A percentile compares a stretch with the other conserved stretches of the same genome.
These are phyloP conservation scores for Rhinoraja longicauda DNA, from an alignment of 2,797 vertebrate species.

Conservation along the genomic window DNA sequence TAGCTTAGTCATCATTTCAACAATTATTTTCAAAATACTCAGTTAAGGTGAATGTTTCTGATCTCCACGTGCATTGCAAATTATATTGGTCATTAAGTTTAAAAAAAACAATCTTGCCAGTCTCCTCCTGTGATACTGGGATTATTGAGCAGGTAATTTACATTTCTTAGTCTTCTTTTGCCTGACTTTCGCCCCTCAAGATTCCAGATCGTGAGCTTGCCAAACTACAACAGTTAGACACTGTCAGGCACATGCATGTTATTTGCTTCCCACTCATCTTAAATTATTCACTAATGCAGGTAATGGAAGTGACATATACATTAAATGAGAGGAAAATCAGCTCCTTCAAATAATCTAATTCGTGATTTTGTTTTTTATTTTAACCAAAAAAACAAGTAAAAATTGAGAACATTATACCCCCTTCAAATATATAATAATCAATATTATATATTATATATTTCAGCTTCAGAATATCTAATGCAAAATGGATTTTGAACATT, in stretches of 20 bases:
- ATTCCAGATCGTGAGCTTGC: neutral
- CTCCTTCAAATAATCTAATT: neutral
- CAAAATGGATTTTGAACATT: neutral
- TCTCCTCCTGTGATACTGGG: neutral
- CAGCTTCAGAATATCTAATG: neutral
- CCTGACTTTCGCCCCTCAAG: no score
- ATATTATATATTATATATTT: no score
- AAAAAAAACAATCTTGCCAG: neutral
- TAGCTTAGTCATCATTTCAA: neutral
- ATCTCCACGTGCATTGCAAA: neutral
- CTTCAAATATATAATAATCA: neutral
- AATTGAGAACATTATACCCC: conserved; percentile 19
- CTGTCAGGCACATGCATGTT: neutral
- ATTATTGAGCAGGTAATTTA: neutral
- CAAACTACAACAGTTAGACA: neutral
- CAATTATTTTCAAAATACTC: neutral
- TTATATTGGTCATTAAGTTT: neutral
- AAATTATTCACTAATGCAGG: conserved; percentile 8
- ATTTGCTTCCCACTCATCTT: neutral
- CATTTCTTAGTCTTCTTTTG: neutral
- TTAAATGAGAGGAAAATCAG: neutral
- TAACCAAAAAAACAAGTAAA: conserved; percentile 42
- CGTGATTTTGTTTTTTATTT: conserved; percentile 41
- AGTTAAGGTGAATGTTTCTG: neutral
- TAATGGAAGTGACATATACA: neutral